phyloP scores from a whole-genome alignment of 2,113 vertebrate species.

The Noctilio leporinus region DNA sequence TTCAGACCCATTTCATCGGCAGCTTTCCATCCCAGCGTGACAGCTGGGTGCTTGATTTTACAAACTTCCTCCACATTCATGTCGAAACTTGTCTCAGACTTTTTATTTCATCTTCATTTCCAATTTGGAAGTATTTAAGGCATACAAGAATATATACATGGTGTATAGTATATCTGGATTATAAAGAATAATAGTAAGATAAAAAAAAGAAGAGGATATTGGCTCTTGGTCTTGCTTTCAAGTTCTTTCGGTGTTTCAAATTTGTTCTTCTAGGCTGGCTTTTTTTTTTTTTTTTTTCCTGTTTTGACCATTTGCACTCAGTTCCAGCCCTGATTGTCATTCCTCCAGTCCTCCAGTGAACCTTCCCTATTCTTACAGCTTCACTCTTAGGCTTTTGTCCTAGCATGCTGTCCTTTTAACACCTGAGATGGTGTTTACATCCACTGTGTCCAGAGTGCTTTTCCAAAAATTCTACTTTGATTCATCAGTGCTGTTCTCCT shows the following conservation, averaged over 20 bases:
- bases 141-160: neutral
- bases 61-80: neutral
- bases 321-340: neutral
- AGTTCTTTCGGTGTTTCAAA: neutral
- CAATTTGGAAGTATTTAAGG: neutral
- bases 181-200: neutral
- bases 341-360: fast-evolving
- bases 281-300: too few relatives aligned
- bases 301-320: neutral
- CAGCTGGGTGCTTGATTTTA: neutral
- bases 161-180: neutral
- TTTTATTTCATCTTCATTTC: neutral
- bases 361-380: neutral
- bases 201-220: neutral
- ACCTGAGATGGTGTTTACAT: neutral
- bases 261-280: neutral
- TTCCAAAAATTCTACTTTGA: neutral
- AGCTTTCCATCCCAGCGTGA: neutral
- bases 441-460: neutral
- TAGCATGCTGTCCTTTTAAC: neutral
- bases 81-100: neutral
- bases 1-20: neutral
- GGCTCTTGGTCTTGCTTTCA: neutral
- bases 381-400: neutral
- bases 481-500: neutral